Conservation (phyloP, 2,113 vertebrate species). For the Tenrec ecaudatus region DNA sequence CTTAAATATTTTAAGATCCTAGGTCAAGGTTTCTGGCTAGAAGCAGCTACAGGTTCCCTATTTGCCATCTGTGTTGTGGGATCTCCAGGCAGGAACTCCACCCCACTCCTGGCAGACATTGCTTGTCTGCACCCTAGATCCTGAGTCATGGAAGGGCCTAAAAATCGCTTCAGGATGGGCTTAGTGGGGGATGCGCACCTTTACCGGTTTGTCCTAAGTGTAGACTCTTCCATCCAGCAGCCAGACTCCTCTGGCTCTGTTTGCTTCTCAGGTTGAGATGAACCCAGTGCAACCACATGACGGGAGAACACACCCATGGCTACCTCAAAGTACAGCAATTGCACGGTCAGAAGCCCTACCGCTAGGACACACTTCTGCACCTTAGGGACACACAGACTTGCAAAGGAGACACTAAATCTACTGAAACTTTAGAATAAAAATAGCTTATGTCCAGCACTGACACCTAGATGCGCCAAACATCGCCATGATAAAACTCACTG, state of each 20-base stretch:
- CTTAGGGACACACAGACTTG: background rate
- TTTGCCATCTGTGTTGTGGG: no score
- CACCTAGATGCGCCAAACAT: slow-evolving; percentile 39
- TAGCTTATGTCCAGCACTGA: slow-evolving; percentile 55
- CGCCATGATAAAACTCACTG: slow-evolving; percentile 14
- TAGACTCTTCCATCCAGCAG: background rate
- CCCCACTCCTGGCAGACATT: background rate
- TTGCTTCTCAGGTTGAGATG: background rate
- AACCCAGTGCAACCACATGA: background rate
- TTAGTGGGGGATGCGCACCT: no score
- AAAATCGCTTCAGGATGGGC: no score
- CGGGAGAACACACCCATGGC: background rate
- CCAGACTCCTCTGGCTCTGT: background rate
- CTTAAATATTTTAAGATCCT: background rate
- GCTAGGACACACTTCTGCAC: background rate
- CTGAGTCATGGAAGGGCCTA: no score
- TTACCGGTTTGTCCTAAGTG: no score
- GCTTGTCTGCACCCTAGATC: background rate
- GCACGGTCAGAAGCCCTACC: background rate
- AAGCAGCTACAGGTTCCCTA: background rate
- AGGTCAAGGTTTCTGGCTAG: background rate
- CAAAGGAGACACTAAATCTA: slow-evolving; percentile 44
- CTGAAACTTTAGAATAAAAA: slow-evolving; percentile 36
- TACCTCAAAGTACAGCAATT: background rate
- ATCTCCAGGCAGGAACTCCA: rapidly evolving